These are phyloP conservation scores for Triplophysa dalaica DNA, from an alignment of 2,113 vertebrate genomes.

Conservation along the genomic window DNA sequence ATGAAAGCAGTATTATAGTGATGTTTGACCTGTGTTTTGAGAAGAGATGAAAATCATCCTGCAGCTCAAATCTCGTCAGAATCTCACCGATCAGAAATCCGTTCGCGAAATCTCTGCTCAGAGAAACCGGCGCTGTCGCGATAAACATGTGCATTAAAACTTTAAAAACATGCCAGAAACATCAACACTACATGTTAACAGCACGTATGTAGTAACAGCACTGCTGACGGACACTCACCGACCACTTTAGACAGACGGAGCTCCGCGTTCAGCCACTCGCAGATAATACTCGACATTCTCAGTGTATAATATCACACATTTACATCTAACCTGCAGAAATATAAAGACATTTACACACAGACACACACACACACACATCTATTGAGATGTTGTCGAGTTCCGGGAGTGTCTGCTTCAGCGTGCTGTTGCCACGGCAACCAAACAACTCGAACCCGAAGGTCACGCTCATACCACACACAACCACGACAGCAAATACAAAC, in stretches of 20 bases:
- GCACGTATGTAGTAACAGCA: neutral
- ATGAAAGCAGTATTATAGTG: too few relatives aligned
- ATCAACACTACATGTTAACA: neutral
- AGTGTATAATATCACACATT: neutral
- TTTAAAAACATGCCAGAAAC: too few relatives aligned
- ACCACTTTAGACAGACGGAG: constrained; percentile 81
- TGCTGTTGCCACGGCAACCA: neutral
- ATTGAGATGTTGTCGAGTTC: neutral
- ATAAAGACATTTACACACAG: too few relatives aligned
- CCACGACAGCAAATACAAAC: too few relatives aligned
- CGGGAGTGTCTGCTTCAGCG: constrained; percentile 17
- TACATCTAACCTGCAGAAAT: too few relatives aligned
- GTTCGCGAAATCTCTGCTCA: constrained; percentile 84
- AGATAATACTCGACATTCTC: constrained; percentile 84
- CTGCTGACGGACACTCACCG: constrained; percentile 75
- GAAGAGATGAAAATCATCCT: constrained; percentile 87
- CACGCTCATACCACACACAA: too few relatives aligned
- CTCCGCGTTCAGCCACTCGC: constrained; percentile 88
- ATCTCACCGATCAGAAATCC: constrained; percentile 94
- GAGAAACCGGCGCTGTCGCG: constrained; percentile 77
- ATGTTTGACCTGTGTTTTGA: constrained; percentile 81
- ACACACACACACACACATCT: neutral
- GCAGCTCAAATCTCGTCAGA: constrained; percentile 85
- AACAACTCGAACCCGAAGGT: neutral
- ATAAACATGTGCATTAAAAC: neutral